Evolutionary conservation across 1,140 invertebrate species (phyloP), one percentile per base, ranked within the genome.

Genomic region (Archegozetes longisetosus): DNA sequence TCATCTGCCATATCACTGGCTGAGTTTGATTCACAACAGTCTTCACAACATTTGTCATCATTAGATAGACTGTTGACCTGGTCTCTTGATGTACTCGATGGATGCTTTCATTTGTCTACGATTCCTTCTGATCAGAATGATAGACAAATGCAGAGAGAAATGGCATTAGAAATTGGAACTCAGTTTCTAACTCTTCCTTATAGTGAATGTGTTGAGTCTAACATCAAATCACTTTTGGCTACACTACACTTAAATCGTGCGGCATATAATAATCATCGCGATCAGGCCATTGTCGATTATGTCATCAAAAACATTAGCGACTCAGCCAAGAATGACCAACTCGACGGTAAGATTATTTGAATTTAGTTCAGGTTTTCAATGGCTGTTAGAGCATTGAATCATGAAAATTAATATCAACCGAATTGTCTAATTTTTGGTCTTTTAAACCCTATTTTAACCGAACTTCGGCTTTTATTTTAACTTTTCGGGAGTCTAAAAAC

Each of bases 111-210:
- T 52, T 20, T 2, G 48, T 24, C 66, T 66, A 46, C 66, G 68
- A 25, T 66, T 69, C 59, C 28, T 68, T 48, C 22, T 51, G 56
- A 55, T 60, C 58, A 22, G 64, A 64, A 57, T 60, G 59, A 61
- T 46, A 29, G 22, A 29, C 28, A 54, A 63, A 47, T 70, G 46
- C 3, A 79, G 78, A 63, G 71, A 76, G 29, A 77, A 20, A 29
- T 77, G 29, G 80, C 85, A 0, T 74, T 88, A 0, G 79, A 83
- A 40, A 77, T 87, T 20, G 85, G 86, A 0, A 86, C 86, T 0
- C 74, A 77, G 40, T 72, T 96, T n/a, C 70, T 94, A 2, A 85
- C 85, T 51, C 72, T 92, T 53, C 88, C 89, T 13, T 86, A 85
- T 26, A 83, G 86, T 0, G 77, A 82, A 28, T 78, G 78, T 24